Evolutionary conservation across 2,797 vertebrate species (phyloP).

Genomic region (Sebastes iracundus): DNA sequence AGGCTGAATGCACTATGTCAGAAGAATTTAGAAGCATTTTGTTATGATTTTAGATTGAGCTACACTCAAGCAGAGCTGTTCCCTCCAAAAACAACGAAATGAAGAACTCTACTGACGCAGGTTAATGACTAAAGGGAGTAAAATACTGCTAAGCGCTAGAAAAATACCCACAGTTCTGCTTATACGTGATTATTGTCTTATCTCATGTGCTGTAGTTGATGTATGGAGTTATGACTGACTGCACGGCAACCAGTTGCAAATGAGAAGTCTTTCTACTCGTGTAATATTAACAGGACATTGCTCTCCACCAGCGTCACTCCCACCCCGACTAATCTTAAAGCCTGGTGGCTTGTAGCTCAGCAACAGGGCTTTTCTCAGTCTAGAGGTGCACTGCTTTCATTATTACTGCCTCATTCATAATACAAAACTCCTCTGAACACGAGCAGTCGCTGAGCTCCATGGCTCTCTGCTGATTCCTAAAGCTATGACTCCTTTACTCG

Average conservation of each 20-base stretch:
- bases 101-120: neutral
- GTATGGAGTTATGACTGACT: neutral
- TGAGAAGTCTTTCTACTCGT: neutral
- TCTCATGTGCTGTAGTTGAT: neutral
- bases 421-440: slow-evolving; percentile 36
- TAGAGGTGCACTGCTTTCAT: slow-evolving; percentile 45
- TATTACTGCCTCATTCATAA: slow-evolving; percentile 61
- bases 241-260: slow-evolving; percentile 3
- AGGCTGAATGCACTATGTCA: slow-evolving; percentile 19
- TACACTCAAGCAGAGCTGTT: neutral
- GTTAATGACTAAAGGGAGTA: neutral
- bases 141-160: neutral
- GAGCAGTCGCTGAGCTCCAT: slow-evolving; percentile 32
- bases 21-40: neutral
- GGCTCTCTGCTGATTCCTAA: slow-evolving; percentile 15
- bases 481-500: slow-evolving; percentile 6
- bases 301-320: slow-evolving; percentile 3
- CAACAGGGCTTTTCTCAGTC: slow-evolving; percentile 31
- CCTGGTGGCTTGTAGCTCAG: slow-evolving; percentile 40
- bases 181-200: neutral
- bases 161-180: neutral
- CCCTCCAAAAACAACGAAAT: neutral
- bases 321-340: neutral
- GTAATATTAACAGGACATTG: slow-evolving; percentile 26
- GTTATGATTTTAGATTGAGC: neutral